phyloP scores from a whole-genome alignment of 2,113 vertebrate species.

The Neomonachus schauinslandi region DNA sequence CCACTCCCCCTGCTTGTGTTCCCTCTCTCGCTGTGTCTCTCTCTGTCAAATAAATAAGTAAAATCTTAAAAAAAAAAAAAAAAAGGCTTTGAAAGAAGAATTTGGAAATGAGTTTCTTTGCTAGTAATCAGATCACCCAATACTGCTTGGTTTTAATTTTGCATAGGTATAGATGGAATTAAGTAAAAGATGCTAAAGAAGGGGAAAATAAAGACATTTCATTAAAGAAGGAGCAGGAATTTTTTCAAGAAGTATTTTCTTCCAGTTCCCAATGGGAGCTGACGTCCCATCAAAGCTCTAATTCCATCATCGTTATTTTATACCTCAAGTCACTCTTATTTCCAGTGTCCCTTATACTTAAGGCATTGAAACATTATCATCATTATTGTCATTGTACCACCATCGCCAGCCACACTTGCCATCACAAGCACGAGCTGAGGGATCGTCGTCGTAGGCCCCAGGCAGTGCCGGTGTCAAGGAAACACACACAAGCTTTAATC shows the following conservation, averaged over 20 bases:
- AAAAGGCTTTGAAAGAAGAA: background rate
- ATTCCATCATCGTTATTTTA: background rate
- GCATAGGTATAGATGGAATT: background rate
- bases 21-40: no score
- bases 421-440: background rate
- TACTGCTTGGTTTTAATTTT: slow-evolving; percentile 14
- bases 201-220: background rate
- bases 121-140: background rate
- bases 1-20: no score
- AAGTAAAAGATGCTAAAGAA: background rate
- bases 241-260: slow-evolving; percentile 41
- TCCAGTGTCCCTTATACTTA: background rate
- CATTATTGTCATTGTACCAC: background rate
- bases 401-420: background rate
- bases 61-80: no score
- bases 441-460: background rate
- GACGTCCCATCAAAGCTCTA: background rate
- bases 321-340: background rate
- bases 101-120: background rate
- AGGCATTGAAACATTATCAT: background rate
- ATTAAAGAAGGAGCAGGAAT: slow-evolving; percentile 3
- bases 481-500: background rate
- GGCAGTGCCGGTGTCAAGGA: background rate
- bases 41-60: no score
- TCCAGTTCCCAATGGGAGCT: background rate